Base-by-base conservation (phyloP, 2,797 vertebrate genomes). In the Myioborus miniatus region DNA sequence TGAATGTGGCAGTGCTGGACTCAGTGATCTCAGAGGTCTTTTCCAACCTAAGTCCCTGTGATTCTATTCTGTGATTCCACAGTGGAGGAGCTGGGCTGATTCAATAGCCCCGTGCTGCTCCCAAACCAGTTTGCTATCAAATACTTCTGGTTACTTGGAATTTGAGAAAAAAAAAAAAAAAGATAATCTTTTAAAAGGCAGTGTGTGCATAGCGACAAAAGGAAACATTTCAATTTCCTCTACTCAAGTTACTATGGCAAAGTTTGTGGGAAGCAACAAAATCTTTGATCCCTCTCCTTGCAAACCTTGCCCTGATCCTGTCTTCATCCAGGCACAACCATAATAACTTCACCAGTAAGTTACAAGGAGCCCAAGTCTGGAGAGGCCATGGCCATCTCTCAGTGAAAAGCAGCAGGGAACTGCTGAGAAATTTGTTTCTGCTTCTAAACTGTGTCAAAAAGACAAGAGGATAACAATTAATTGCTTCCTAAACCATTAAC, bases 61-160 rank as follows among this genome's bases (percentile, higher is more conserved):
- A 26, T 34, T 89, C 50, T 39, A 8, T 11, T 83, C 39, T 27
- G 17, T 23, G n/a, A 34, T 32, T 46, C 64, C 59, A 34, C 5
- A 69, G 36, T 15, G 14, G 58, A 72, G 22, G 23, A 43, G 39
- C 13, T 44, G 58, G 21, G 36, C 53, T 75, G 69, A 62, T 23
- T 37, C 16, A 81, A 49, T 0, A 64, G 22, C 18, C 68, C 1
- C 0, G 16, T 3, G 2, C 3, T 56, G n/a, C n/a, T 65, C 37
- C 37, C 52, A 29, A 43, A 81, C 27, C 7, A 34, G 22, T 80
- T 72, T 68, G 39, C n/a, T 79, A 32, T 21, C 20, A 39, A 70
- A 39, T 23, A 24, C 4, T 47, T 64, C 64, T 70, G 8, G 1
- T 39, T 39, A 44, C 34, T 30, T 62, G 30, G 39, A 70, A 68